Conservation (phyloP, 53 echinoderm and acorn worm species). For the Temnopleurus reevesii region DNA sequence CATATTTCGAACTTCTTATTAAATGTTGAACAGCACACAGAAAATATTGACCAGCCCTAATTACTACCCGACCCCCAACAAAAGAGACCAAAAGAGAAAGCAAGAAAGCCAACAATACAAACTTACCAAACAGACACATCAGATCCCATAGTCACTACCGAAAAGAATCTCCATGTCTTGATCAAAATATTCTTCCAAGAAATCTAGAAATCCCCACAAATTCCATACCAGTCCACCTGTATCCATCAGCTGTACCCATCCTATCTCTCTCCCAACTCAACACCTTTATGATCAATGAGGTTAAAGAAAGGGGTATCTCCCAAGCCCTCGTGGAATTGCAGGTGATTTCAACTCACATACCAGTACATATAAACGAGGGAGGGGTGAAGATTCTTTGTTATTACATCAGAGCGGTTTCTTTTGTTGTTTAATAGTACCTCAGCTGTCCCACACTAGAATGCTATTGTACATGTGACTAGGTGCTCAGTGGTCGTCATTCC, state of each 20-base stretch:
- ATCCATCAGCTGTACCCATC: too few species aligned
- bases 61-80: too few species aligned
- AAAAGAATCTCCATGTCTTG: background rate
- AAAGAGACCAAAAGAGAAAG: too few species aligned
- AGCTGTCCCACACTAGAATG: conserved; percentile 4
- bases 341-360: conserved; percentile 29
- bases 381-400: background rate
- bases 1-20: too few species aligned
- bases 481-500: background rate
- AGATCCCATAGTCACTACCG: too few species aligned
- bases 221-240: background rate
- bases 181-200: background rate
- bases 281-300: background rate
- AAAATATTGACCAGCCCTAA: too few species aligned
- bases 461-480: background rate
- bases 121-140: too few species aligned
- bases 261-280: background rate
- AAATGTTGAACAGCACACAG: too few species aligned
- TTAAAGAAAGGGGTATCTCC: background rate
- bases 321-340: background rate
- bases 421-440: conserved; percentile 17
- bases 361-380: background rate
- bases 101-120: too few species aligned
- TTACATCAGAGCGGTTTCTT: background rate
- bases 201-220: background rate